These are phyloP conservation scores for Chelonoidis abingdonii DNA, from an alignment of 2,113 vertebrate species.

Conservation along the genomic window DNA sequence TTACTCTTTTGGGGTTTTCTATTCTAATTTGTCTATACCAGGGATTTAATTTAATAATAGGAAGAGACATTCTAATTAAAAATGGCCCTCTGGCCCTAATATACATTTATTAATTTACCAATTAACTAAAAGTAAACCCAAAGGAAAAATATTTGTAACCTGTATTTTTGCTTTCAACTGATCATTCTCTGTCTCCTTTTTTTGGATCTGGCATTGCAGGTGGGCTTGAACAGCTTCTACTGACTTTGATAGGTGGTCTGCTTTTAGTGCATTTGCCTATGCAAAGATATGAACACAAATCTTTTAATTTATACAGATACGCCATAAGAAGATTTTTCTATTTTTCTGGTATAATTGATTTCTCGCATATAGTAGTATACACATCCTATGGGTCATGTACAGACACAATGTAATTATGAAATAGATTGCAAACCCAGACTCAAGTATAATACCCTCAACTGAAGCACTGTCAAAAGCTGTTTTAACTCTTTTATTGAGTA, in stretches of 20 bases:
- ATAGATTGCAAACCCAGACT: neutral
- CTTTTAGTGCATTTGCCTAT: conserved; percentile 81
- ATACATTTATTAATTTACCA: neutral
- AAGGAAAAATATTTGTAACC: conserved; percentile 72
- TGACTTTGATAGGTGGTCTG: conserved; percentile 77
- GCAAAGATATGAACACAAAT: neutral
- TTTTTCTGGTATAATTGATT: neutral
- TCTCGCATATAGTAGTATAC: neutral
- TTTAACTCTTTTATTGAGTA: neutral
- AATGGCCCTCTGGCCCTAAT: neutral
- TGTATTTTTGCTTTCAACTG: conserved; percentile 84
- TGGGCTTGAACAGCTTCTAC: conserved; percentile 81
- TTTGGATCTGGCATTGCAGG: conserved; percentile 85
- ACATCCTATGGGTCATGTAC: neutral
- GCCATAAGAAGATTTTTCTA: neutral
- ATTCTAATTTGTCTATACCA: neutral
- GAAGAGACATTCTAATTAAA: neutral
- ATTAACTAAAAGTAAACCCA: conserved; percentile 17
- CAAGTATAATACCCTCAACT: neutral
- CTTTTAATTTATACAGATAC: neutral
- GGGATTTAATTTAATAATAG: neutral
- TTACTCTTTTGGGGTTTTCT: neutral
- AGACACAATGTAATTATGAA: neutral
- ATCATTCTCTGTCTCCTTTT: conserved; percentile 86
- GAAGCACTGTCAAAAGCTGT: neutral